Base-by-base conservation (phyloP, 2,113 vertebrate species). In the Platichthys flesus region DNA sequence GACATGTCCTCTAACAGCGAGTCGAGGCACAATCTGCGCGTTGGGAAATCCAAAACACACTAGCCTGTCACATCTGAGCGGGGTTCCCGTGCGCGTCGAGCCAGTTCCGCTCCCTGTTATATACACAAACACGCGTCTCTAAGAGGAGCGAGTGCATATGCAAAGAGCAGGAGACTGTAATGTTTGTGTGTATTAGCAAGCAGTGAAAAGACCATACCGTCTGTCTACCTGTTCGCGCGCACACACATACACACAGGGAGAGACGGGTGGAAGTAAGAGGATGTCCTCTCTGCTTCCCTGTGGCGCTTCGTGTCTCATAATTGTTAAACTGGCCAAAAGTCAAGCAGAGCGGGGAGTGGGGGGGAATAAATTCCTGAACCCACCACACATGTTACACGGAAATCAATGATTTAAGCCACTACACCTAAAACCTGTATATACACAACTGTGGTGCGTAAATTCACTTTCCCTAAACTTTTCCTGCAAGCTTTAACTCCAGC, bases 151-250 rank as follows among this genome's bases (percentile, higher is more conserved):
- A 37, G 18, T 7, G 18, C 47, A 16, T 8, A 47, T 60, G 15
- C 68, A 49, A 68, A 81, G 55, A 35, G 26, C 58, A 42, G 40
- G 47, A 85, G 55, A 35, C 9, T 49, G 23, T 60, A 24, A 40
- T 76, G 76, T 85, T 58, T 79, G 31, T 21, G 35, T 31, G 14
- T 5, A 15, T 14, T 14, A 76, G 16, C 66, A 64, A 76, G 16
- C 63, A 67, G 26, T 66, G 64, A 40, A 81, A 24, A 81, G 40
- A 87, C 81, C 90, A 82, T 45, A 70, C 71, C 80, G 65, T 71
- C 45, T 84, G 76, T 81, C 51, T 84, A 90, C 87, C 89, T 91
- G 87, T 57, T 59, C 67, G 47, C 26, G 31, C 16, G 2, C 47
- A 8, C 47, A 8, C 47, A 51, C 47, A 49, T 15, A 51, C 47